Evolutionary conservation across 2,113 vertebrate genomes (phyloP).

Genomic region (Beaufortia kweichowensis): DNA sequence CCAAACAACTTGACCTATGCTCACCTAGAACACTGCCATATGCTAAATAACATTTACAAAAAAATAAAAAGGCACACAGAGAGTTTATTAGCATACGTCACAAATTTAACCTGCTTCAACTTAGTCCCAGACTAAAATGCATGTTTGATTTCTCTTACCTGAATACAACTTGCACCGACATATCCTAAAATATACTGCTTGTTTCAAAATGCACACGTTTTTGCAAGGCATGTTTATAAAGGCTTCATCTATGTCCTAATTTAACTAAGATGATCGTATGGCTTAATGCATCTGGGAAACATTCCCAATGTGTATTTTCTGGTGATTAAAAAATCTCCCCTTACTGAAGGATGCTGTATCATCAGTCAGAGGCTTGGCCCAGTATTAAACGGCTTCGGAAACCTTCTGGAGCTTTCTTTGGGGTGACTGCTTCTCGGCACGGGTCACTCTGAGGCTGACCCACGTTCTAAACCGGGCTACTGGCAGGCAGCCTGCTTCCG

Average conservation of each 20-base stretch:
- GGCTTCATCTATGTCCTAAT: no score
- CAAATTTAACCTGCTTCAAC: no score
- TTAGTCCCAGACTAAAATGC: no score
- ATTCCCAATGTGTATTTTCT: not conserved
- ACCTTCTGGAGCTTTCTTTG: constrained; percentile 74
- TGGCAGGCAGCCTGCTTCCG: constrained; percentile 93
- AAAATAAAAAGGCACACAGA: not conserved
- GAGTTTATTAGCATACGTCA: no score
- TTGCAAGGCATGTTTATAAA: no score
- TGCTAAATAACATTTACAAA: not conserved
- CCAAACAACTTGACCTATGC: not conserved
- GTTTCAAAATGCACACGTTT: no score
- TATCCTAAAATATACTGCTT: no score
- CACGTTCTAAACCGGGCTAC: constrained; percentile 86
- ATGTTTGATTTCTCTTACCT: no score
- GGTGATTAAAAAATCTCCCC: not conserved
- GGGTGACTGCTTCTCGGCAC: constrained; percentile 66
- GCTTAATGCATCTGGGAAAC: no score
- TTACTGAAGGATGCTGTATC: constrained; percentile 20
- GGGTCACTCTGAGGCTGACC: constrained; percentile 88
- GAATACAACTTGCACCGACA: no score
- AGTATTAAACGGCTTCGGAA: constrained; percentile 65
- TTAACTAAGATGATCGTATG: no score
- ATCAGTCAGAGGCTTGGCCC: constrained; percentile 74
- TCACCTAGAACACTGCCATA: not conserved